phyloP scores from a whole-genome alignment of 1,140 invertebrate genomes.

The Mercenaria mercenaria region DNA sequence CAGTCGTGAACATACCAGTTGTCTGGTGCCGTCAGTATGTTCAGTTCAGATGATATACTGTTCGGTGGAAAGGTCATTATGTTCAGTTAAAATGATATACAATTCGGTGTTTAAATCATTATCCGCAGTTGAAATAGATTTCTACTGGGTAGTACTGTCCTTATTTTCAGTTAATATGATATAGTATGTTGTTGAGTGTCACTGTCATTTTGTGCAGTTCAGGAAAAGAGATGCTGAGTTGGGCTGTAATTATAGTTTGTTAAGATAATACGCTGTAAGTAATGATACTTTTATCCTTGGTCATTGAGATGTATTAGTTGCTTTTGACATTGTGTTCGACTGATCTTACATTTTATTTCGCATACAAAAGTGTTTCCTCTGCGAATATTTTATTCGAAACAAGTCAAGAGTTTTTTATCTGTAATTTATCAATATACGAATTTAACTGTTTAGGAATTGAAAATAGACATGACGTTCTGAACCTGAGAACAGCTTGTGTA shows the following conservation, averaged over 20 bases:
- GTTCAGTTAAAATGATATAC: not conserved
- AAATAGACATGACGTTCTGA: too few relatives aligned
- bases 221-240: not conserved
- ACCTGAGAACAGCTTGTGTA: too few relatives aligned
- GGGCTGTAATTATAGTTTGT: not conserved
- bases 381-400: not conserved
- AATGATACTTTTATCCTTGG: not conserved
- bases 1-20: not conserved
- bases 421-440: too few relatives aligned
- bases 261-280: too few relatives aligned
- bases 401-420: not conserved
- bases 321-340: not conserved
- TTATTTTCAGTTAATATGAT: constrained; percentile 8
- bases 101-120: not conserved
- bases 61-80: not conserved
- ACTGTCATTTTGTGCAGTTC: not conserved
- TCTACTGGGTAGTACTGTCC: not conserved
- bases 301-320: not conserved
- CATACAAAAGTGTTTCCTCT: not conserved
- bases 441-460: too few relatives aligned
- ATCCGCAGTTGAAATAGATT: not conserved
- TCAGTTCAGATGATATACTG: not conserved
- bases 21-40: not conserved
- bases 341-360: not conserved
- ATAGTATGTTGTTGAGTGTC: constrained; percentile 7